A percentile compares a stretch with the other conserved stretches of the same genome.
Evolutionary conservation across 2,113 vertebrate genomes (phyloP).

Genomic region (Leptobrachium leishanense): DNA sequence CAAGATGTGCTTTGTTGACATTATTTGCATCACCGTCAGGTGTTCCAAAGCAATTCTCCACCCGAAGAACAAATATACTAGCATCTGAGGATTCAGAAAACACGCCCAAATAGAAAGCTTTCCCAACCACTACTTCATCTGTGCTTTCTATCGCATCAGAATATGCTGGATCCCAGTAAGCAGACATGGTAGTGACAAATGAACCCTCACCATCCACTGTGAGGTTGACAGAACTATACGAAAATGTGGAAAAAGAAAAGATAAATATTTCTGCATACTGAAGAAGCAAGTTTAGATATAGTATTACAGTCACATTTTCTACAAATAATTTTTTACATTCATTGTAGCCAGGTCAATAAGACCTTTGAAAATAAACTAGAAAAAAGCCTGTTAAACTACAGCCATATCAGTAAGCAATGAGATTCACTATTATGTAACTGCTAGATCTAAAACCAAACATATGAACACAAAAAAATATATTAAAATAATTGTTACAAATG

Average conservation of each 20-base stretch:
- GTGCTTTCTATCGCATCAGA: background rate
- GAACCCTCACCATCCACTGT: slow-evolving; percentile 14
- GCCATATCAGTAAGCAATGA: too few relatives aligned
- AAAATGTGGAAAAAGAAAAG: background rate
- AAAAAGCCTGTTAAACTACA: too few relatives aligned
- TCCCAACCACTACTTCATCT: slow-evolving; percentile 15
- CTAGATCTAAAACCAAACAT: too few relatives aligned
- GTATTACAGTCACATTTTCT: too few relatives aligned
- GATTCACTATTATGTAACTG: too few relatives aligned
- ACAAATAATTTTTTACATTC: too few relatives aligned
- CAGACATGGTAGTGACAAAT: slow-evolving; percentile 7
- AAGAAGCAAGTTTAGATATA: too few relatives aligned
- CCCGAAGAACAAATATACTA: slow-evolving; percentile 20
- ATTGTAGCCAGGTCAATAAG: too few relatives aligned
- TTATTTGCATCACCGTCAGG: slow-evolving; percentile 25
- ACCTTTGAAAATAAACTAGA: too few relatives aligned
- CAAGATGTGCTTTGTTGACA: slow-evolving; percentile 28
- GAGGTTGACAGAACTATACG: slow-evolving; percentile 26
- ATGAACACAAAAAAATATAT: too few relatives aligned
- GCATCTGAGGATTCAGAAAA: background rate
- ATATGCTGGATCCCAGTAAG: slow-evolving; percentile 24
- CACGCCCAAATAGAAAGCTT: slow-evolving; percentile 9
- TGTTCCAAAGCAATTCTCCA: slow-evolving; percentile 22
- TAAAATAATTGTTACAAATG: too few relatives aligned
- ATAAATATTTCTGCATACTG: background rate